phyloP scores from a whole-genome alignment of 2,113 vertebrate genomes.

The Percina caprodes region DNA sequence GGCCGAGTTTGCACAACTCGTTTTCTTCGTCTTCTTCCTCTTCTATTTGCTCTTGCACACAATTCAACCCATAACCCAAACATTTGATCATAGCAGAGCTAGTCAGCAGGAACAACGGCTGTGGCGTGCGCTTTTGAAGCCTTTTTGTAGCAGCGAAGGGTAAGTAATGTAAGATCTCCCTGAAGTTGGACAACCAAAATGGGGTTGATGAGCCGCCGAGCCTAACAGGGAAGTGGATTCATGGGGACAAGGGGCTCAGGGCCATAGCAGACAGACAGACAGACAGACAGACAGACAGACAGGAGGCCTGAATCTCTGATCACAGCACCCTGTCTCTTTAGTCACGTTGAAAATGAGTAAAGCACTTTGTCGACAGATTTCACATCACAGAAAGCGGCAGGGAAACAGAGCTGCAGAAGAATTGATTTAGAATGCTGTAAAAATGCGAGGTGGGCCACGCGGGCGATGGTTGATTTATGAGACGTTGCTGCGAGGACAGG shows the following conservation, averaged over 20 bases:
- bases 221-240: slow-evolving; percentile 59
- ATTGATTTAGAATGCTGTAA: slow-evolving; percentile 57
- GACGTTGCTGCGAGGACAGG: slow-evolving; percentile 24
- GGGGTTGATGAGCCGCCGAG: slow-evolving; percentile 43
- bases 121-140: slow-evolving; percentile 41
- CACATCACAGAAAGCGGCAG: slow-evolving; percentile 44
- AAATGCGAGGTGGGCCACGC: slow-evolving; percentile 42
- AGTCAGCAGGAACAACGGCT: slow-evolving; percentile 38
- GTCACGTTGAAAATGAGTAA: slow-evolving; percentile 48
- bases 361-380: slow-evolving; percentile 49
- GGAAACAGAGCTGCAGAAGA: slow-evolving; percentile 42
- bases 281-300: slow-evolving; percentile 44
- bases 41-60: background rate
- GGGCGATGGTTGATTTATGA: slow-evolving; percentile 55
- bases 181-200: slow-evolving; percentile 64
- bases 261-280: slow-evolving; percentile 34
- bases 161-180: slow-evolving; percentile 48
- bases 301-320: slow-evolving; percentile 61
- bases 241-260: slow-evolving; percentile 43
- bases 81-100: slow-evolving; percentile 44
- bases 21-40: background rate
- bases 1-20: background rate
- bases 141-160: slow-evolving; percentile 28
- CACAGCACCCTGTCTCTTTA: slow-evolving; percentile 44
- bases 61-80: slow-evolving; percentile 20